phyloP scores from a whole-genome alignment of 1,140 invertebrate genomes.

The Tyrophagus putrescentiae region DNA sequence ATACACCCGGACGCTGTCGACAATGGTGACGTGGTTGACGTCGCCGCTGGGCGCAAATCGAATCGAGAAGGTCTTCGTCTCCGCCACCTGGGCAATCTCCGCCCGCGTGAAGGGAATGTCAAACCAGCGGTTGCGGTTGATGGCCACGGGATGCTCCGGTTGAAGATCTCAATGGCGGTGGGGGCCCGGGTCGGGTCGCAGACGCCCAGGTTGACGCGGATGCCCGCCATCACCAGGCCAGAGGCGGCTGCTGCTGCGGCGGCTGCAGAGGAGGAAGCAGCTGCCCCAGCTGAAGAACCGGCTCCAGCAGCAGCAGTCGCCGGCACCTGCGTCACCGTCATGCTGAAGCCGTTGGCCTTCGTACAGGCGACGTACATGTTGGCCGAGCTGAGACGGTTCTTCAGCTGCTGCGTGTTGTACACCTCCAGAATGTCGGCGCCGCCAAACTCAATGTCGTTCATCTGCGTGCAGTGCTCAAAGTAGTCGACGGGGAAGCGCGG shows the following conservation, averaged over 20 bases:
- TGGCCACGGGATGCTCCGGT: constrained; percentile 58
- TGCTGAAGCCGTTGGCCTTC: constrained; percentile 66
- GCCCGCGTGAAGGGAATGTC: constrained; percentile 86
- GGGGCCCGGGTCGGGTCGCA: constrained; percentile 72
- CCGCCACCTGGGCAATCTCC: constrained; percentile 68
- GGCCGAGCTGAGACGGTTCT: constrained; percentile 74
- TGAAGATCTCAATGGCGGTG: constrained; percentile 67
- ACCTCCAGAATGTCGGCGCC: constrained; percentile 88
- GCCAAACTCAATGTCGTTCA: constrained; percentile 85
- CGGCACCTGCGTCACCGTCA: constrained; percentile 79
- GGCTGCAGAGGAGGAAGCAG: too few relatives aligned
- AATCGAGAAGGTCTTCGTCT: constrained; percentile 62
- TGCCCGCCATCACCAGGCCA: constrained; percentile 52
- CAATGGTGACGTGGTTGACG: constrained; percentile 69
- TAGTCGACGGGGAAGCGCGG: constrained; percentile 79
- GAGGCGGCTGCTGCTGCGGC: too few relatives aligned
- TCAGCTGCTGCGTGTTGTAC: constrained; percentile 85
- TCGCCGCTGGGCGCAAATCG: constrained; percentile 73
- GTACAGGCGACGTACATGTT: constrained; percentile 77
- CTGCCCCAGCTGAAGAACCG: too few relatives aligned
- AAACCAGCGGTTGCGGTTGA: constrained; percentile 73
- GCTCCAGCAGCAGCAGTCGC: constrained; percentile 44
- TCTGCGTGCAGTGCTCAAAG: constrained; percentile 79
- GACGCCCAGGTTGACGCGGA: constrained; percentile 65
- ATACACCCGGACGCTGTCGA: constrained; percentile 82